A percentile compares a stretch with the other conserved stretches of the same genome.
phyloP scores from a whole-genome alignment of 35 echinoderm and acorn worm species.

The Lytechinus variegatus region DNA sequence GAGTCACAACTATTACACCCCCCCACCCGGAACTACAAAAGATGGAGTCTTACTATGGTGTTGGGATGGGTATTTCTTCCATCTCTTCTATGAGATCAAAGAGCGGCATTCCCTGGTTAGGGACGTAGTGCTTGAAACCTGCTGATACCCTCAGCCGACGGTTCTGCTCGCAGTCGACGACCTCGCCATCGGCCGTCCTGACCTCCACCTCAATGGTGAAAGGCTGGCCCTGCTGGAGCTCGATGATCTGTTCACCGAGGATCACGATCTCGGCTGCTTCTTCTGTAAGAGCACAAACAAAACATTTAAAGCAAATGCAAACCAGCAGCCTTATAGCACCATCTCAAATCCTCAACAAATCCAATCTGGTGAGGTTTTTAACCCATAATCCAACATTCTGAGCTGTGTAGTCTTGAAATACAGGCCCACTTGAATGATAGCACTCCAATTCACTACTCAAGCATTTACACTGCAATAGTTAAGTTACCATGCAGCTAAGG shows the following conservation, averaged over 20 bases:
- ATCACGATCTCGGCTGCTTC: slow-evolving; percentile 82
- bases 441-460: too few species aligned
- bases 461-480: too few species aligned
- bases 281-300: slow-evolving; percentile 35
- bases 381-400: too few species aligned
- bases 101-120: slow-evolving; percentile 78
- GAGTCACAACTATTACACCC: too few species aligned
- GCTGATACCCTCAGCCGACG: slow-evolving; percentile 75
- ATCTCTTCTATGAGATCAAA: slow-evolving; percentile 95
- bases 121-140: slow-evolving; percentile 78
- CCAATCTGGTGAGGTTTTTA: too few species aligned
- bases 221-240: slow-evolving; percentile 73
- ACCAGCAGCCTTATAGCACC: too few species aligned
- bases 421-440: too few species aligned
- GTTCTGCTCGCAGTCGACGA: slow-evolving; percentile 72
- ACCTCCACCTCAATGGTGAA: slow-evolving; percentile 84
- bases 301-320: too few species aligned
- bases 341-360: too few species aligned
- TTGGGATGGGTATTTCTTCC: slow-evolving; percentile 79
- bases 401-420: too few species aligned
- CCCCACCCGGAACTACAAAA: too few species aligned
- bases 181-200: slow-evolving; percentile 66
- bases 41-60: slow-evolving; percentile 78
- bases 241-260: slow-evolving; percentile 43
- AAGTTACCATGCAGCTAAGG: too few species aligned